phyloP scores from a whole-genome alignment of 1,140 invertebrate species.

The Bombus confusus region DNA sequence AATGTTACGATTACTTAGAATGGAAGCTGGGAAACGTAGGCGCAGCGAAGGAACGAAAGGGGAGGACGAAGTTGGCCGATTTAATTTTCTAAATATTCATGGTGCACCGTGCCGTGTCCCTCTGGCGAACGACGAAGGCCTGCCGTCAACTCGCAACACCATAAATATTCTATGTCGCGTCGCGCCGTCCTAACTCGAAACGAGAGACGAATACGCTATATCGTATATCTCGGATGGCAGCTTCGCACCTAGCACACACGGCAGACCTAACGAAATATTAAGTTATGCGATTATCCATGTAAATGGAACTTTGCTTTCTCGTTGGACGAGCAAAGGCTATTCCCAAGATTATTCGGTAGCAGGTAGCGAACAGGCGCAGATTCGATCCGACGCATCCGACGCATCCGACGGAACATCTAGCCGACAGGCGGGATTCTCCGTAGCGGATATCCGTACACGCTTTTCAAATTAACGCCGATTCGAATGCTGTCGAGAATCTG shows the following conservation, averaged over 20 bases:
- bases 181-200: constrained; percentile 53
- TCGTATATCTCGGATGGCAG: constrained; percentile 42
- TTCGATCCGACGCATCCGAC: no score
- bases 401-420: no score
- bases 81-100: constrained; percentile 72
- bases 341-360: no score
- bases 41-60: neutral
- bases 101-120: constrained; percentile 28
- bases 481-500: neutral
- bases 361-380: no score
- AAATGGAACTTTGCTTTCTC: constrained; percentile 43
- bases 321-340: no score
- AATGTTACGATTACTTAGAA: neutral
- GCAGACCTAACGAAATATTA: constrained; percentile 56
- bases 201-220: constrained; percentile 61
- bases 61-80: constrained; percentile 54
- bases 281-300: constrained; percentile 61
- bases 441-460: no score
- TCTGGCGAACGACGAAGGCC: constrained; percentile 36
- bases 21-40: neutral
- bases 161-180: constrained; percentile 70
- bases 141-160: constrained; percentile 38
- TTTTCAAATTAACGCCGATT: constrained; percentile 12
- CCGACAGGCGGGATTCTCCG: neutral
- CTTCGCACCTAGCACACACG: neutral